Evolutionary conservation across 2,888 invertebrate species (phyloP).

Genomic region (Silvanus unidentatus): DNA sequence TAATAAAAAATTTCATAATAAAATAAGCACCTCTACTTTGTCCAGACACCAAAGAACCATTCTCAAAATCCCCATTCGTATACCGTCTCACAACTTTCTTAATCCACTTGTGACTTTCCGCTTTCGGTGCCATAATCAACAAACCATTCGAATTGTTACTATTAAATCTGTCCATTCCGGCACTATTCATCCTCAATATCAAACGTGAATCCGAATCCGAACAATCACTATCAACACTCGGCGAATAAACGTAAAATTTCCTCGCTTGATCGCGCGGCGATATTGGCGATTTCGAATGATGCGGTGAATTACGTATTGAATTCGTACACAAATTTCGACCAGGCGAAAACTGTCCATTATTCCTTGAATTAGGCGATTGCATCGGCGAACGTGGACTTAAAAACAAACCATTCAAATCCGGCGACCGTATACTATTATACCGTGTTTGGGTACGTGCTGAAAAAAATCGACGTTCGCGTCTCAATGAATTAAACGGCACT

Average conservation of each 20-base stretch:
- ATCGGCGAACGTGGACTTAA: conserved; percentile 43
- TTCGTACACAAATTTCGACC: conserved; percentile 36
- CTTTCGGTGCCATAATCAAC: conserved; percentile 42
- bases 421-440: conserved; percentile 34
- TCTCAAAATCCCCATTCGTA: conserved; percentile 45
- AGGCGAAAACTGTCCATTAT: conserved; percentile 42
- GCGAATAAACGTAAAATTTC: conserved; percentile 45
- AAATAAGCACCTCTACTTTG: conserved; percentile 41
- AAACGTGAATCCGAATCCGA: conserved; percentile 45
- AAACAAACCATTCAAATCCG: conserved; percentile 41
- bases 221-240: conserved; percentile 44
- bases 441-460: conserved; percentile 34
- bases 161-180: conserved; percentile 12
- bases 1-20: not conserved
- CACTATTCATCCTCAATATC: conserved; percentile 32
- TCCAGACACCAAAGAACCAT: conserved; percentile 44
- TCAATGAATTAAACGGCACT: conserved; percentile 58
- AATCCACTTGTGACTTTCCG: conserved; percentile 44
- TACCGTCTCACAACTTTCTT: conserved; percentile 44
- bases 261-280: conserved; percentile 40
- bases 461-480: conserved; percentile 43
- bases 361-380: conserved; percentile 44
- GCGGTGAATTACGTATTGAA: conserved; percentile 39
- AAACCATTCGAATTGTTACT: conserved; percentile 33
- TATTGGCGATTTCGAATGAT: conserved; percentile 44